Percentiles rank a stretch among this genome's conserved stretches.
Evolutionary conservation across 1,140 invertebrate genomes (phyloP).

Genomic region (Anastrepha ludens): DNA sequence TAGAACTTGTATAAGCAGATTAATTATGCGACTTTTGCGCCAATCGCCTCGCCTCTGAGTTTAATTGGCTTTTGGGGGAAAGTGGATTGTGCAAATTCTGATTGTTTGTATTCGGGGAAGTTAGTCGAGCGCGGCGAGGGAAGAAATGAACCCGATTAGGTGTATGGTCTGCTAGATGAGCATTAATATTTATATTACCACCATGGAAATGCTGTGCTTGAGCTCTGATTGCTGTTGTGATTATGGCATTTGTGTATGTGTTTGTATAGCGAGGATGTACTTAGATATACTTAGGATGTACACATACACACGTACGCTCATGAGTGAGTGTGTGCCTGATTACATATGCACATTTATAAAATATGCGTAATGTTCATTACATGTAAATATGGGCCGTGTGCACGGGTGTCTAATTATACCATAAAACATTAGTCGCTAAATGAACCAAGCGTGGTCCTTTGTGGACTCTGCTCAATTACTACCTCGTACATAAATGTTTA

Average conservation of each 20-base stretch:
- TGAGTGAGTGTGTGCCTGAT: not conserved
- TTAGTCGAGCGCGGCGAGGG: not conserved
- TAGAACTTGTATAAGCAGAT: slow-evolving; percentile 45
- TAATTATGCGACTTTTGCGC: slow-evolving; percentile 49
- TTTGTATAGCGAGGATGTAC: not conserved
- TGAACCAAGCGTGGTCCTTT: slow-evolving; percentile 2
- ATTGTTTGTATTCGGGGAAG: not conserved
- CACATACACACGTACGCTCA: not conserved
- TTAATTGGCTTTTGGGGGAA: slow-evolving; percentile 20
- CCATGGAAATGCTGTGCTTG: not conserved
- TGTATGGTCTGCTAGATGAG: slow-evolving; percentile 26
- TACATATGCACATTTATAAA: slow-evolving; percentile 39
- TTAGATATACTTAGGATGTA: not conserved
- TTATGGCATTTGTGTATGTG: not conserved
- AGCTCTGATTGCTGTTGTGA: slow-evolving; percentile 20
- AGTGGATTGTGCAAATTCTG: not conserved
- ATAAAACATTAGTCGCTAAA: slow-evolving; percentile 7
- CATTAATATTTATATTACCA: slow-evolving; percentile 46
- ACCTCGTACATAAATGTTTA: not conserved
- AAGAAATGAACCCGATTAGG: not conserved
- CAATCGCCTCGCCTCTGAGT: slow-evolving; percentile 42
- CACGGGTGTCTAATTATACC: slow-evolving; percentile 37
- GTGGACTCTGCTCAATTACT: not conserved
- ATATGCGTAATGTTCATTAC: not conserved
- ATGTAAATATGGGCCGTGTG: slow-evolving; percentile 20